These are phyloP conservation scores for Drosophila cyrtoloma DNA, from an alignment of 2,888 invertebrate species.

Conservation along the genomic window DNA sequence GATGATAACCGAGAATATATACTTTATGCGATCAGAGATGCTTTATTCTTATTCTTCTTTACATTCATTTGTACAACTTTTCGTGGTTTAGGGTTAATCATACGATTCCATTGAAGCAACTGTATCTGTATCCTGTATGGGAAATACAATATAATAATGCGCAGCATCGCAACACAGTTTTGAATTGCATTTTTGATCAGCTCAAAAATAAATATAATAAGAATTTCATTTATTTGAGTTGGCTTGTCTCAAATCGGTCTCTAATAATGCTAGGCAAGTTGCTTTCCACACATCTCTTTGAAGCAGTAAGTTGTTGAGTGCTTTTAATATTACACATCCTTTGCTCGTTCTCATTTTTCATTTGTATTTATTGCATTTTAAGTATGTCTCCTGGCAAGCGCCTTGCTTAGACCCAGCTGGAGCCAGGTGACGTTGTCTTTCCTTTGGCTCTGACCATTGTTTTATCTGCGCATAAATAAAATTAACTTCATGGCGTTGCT, in stretches of 20 bases:
- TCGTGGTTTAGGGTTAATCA: background rate
- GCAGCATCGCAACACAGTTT: background rate
- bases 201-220: background rate
- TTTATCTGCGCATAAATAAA: slow-evolving; percentile 80
- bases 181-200: background rate
- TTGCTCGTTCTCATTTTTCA: slow-evolving; percentile 25
- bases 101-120: background rate
- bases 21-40: background rate
- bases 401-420: background rate
- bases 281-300: background rate
- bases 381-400: slow-evolving; percentile 45
- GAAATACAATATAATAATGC: too few relatives aligned
- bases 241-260: background rate
- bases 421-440: slow-evolving; percentile 40
- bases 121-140: background rate
- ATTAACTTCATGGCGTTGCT: slow-evolving; percentile 76
- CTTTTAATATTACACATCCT: slow-evolving; percentile 24
- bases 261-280: background rate
- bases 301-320: slow-evolving; percentile 12
- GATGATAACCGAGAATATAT: background rate
- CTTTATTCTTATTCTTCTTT: background rate
- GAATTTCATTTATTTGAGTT: background rate
- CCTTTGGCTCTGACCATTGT: slow-evolving; percentile 51
- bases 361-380: slow-evolving; percentile 65
- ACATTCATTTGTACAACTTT: background rate